Evolutionary conservation across 2,113 vertebrate species (phyloP).

Genomic region (Amia ocellicauda): DNA sequence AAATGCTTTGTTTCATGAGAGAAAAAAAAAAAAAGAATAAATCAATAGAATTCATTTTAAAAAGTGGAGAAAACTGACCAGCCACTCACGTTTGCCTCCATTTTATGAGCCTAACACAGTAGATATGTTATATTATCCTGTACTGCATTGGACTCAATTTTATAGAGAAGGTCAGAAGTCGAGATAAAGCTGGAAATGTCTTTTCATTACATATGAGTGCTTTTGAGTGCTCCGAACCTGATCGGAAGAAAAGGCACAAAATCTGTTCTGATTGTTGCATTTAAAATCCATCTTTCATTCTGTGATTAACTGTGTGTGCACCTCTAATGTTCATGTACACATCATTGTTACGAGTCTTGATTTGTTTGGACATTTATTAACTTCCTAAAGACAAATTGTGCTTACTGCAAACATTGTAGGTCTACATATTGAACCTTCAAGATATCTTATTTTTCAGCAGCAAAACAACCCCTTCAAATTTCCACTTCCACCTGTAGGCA

Average conservation of each 20-base stretch:
- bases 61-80: conserved; percentile 23
- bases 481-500: too few species aligned
- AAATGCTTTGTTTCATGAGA: conserved; percentile 30
- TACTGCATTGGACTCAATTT: background rate
- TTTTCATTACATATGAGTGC: too few species aligned
- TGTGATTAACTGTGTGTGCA: background rate
- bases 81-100: background rate
- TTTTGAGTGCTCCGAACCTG: too few species aligned
- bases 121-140: background rate
- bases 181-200: background rate
- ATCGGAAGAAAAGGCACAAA: too few species aligned
- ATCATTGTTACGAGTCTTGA: too few species aligned
- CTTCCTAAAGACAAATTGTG: too few species aligned
- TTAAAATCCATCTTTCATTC: background rate
- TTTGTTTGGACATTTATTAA: too few species aligned
- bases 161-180: background rate
- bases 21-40: conserved; percentile 37
- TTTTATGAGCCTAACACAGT: background rate
- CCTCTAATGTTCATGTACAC: background rate
- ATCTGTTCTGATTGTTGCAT: too few species aligned
- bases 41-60: conserved; percentile 43
- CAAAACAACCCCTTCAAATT: too few species aligned
- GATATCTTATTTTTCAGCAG: too few species aligned
- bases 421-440: too few species aligned
- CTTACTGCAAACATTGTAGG: too few species aligned